Percentiles rank a stretch among this genome's conserved stretches.
phyloP scores from a whole-genome alignment of 2,797 vertebrate species.

The Lacerta viridis region DNA sequence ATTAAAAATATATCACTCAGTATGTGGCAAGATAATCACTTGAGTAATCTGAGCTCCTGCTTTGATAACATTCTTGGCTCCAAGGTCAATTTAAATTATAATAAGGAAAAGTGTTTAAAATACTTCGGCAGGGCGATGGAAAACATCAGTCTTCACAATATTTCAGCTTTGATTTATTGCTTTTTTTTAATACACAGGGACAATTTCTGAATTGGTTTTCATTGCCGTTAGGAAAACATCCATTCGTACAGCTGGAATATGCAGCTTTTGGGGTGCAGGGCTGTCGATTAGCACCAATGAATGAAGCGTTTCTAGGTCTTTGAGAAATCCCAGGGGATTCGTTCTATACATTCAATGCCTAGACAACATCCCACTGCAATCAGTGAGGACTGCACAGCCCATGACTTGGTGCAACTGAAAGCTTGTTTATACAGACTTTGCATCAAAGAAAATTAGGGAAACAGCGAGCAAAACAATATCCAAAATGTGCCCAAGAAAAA shows the following conservation, averaged over 20 bases:
- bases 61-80: constrained; percentile 57
- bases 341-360: not conserved
- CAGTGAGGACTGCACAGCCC: not conserved
- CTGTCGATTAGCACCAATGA: not conserved
- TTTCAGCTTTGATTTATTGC: constrained; percentile 14
- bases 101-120: constrained; percentile 43
- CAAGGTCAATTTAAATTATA: constrained; percentile 66
- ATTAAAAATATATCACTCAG: constrained; percentile 54
- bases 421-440: too few species aligned
- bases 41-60: constrained; percentile 57
- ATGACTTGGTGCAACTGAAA: too few species aligned
- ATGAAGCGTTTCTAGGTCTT: not conserved
- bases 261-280: not conserved
- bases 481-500: not conserved
- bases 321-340: not conserved
- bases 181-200: rapidly evolving
- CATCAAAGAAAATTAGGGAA: not conserved
- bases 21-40: constrained; percentile 58
- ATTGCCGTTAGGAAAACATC: not conserved
- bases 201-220: not conserved
- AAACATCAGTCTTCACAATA: not conserved
- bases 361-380: not conserved
- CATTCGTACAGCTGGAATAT: not conserved
- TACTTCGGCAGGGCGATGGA: constrained; percentile 45
- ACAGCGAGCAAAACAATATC: too few species aligned